A percentile compares a stretch with the other conserved stretches of the same genome.
Evolutionary conservation across 1,140 invertebrate species (phyloP).

Genomic region (Pseudomyrmex gracilis): DNA sequence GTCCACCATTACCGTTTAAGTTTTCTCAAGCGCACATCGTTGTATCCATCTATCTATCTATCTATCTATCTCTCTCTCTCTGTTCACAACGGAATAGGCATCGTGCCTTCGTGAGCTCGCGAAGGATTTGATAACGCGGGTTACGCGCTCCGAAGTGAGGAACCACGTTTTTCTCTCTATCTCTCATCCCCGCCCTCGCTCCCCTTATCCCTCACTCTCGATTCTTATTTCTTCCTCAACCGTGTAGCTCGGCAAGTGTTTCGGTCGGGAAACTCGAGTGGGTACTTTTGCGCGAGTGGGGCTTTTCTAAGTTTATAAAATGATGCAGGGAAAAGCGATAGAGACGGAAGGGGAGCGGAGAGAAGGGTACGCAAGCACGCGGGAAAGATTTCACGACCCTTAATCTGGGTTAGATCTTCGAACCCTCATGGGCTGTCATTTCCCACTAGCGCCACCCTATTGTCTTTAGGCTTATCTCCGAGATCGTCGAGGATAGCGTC

Average conservation of each 20-base stretch:
- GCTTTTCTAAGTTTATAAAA: constrained; percentile 77
- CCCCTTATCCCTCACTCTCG: background rate
- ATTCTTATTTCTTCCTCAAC: constrained; percentile 63
- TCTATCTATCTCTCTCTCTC: too few species aligned
- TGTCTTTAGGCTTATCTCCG: constrained; percentile 76
- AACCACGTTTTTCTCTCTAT: background rate
- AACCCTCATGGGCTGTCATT: constrained; percentile 72
- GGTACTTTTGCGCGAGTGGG: constrained; percentile 64
- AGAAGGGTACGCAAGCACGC: constrained; percentile 21
- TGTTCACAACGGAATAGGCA: constrained; percentile 39
- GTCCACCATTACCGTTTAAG: constrained; percentile 49
- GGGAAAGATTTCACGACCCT: constrained; percentile 72
- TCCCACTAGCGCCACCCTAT: constrained; percentile 75
- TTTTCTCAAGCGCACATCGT: constrained; percentile 22
- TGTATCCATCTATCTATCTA: too few species aligned
- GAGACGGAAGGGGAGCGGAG: background rate
- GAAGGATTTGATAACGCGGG: constrained; percentile 65
- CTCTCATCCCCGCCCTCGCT: background rate
- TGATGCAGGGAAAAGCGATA: constrained; percentile 42
- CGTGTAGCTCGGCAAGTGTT: constrained; percentile 68
- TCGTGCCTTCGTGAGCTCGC: constrained; percentile 62
- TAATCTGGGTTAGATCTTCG: constrained; percentile 72
- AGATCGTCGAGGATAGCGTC: constrained; percentile 52
- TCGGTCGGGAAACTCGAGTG: constrained; percentile 68
- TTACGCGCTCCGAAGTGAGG: constrained; percentile 4